These are phyloP conservation scores for Parazoanthus swiftii DNA, from an alignment of 92 coral and sea anemone genomes.

Conservation along the genomic window DNA sequence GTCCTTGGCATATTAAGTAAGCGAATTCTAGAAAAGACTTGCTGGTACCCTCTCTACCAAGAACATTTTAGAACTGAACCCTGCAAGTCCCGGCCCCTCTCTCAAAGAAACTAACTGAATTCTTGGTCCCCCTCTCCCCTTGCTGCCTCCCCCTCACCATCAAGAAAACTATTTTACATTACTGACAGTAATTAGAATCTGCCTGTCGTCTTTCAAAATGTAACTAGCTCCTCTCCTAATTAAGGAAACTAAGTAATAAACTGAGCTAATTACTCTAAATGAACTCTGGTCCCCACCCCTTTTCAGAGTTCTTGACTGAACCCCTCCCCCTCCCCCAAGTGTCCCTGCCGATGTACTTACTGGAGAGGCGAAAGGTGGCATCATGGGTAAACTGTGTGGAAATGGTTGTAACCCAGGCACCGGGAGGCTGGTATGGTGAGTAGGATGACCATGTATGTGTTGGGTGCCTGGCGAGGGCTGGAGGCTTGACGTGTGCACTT, in stretches of 20 bases:
- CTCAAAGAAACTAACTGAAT: no score
- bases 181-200: not conserved
- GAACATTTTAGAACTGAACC: no score
- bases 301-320: not conserved
- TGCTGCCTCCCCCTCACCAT: no score
- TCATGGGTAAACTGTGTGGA: slow-evolving; percentile 3
- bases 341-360: not conserved
- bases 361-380: slow-evolving; percentile 9
- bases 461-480: slow-evolving; percentile 21
- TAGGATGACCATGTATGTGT: not conserved
- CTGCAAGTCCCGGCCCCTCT: no score
- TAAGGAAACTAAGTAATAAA: not conserved
- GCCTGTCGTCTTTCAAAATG: not conserved
- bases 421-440: not conserved
- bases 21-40: no score
- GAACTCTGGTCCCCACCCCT: not conserved
- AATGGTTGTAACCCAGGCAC: slow-evolving; percentile 15
- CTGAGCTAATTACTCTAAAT: not conserved
- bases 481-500: slow-evolving; percentile 13
- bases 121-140: no score
- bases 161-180: no score
- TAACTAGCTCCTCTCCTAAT: not conserved
- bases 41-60: no score
- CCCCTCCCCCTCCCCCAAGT: not conserved
- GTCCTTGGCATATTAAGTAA: no score